These are phyloP conservation scores for Drosophila eohydei DNA, from an alignment of 2,888 invertebrate genomes.

Conservation along the genomic window DNA sequence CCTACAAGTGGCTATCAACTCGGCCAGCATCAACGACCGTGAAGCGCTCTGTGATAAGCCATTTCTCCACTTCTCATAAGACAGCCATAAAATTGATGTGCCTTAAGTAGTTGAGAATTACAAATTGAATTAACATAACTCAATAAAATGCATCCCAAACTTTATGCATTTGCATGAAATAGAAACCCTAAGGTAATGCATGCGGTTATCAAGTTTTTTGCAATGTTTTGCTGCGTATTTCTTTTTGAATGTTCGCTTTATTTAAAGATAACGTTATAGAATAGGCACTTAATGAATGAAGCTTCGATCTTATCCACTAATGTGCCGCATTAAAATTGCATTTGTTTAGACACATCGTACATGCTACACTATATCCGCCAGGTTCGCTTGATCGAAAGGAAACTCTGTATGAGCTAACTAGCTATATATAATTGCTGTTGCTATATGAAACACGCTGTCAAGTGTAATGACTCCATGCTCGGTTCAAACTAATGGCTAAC, in stretches of 20 bases:
- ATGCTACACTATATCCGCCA: background rate
- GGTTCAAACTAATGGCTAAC: background rate
- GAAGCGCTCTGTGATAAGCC: conserved; percentile 42
- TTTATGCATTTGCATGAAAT: background rate
- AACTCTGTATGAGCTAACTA: background rate
- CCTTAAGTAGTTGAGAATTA: conserved; percentile 14
- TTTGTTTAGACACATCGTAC: background rate
- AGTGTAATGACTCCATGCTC: background rate
- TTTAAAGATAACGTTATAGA: no score
- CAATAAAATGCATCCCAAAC: background rate
- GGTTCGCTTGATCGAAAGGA: background rate
- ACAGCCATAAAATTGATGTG: conserved; percentile 2
- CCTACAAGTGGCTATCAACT: conserved; percentile 38
- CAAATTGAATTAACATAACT: conserved; percentile 6
- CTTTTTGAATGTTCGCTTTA: no score
- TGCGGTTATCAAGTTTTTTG: no score
- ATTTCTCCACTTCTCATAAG: background rate
- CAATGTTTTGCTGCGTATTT: no score
- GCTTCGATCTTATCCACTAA: background rate
- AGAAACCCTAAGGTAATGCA: no score
- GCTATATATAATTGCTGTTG: background rate
- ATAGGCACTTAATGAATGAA: no score
- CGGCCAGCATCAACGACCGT: conserved; percentile 35
- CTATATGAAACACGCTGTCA: background rate
- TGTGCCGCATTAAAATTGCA: background rate